Conservation (phyloP, 2,113 vertebrate genomes). For the Gopherus evgoodei region DNA sequence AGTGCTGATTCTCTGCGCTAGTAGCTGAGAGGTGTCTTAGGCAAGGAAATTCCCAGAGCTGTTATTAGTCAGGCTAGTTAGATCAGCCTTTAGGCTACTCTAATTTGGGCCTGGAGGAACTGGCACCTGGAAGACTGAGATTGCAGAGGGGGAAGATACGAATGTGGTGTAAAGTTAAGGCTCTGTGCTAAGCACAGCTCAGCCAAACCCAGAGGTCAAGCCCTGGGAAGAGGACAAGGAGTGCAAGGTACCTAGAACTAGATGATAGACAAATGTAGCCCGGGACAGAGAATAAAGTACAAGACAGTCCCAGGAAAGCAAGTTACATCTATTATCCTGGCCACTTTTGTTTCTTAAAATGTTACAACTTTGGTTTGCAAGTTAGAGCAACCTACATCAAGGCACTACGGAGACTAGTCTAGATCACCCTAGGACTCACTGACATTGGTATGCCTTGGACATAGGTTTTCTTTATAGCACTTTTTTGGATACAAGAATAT, state of each 20-base stretch:
- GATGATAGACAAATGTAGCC: background rate
- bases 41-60: background rate
- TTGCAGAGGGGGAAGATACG: background rate
- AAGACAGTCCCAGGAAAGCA: rapidly evolving
- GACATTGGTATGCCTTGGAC: background rate
- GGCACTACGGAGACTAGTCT: background rate
- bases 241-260: background rate
- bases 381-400: background rate
- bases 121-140: background rate
- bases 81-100: background rate
- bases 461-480: background rate
- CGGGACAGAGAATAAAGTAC: background rate
- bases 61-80: background rate
- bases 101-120: background rate
- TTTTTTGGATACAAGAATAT: background rate
- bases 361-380: rapidly evolving
- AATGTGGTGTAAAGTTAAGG: background rate
- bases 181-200: background rate
- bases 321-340: rapidly evolving
- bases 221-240: background rate
- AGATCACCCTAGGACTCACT: background rate
- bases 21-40: rapidly evolving
- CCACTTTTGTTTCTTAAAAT: background rate
- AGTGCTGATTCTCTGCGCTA: background rate
- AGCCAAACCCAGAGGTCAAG: background rate